A percentile compares a stretch with the other conserved stretches of the same genome.
phyloP scores from a whole-genome alignment of 2,113 vertebrate species.

The Parus major region DNA sequence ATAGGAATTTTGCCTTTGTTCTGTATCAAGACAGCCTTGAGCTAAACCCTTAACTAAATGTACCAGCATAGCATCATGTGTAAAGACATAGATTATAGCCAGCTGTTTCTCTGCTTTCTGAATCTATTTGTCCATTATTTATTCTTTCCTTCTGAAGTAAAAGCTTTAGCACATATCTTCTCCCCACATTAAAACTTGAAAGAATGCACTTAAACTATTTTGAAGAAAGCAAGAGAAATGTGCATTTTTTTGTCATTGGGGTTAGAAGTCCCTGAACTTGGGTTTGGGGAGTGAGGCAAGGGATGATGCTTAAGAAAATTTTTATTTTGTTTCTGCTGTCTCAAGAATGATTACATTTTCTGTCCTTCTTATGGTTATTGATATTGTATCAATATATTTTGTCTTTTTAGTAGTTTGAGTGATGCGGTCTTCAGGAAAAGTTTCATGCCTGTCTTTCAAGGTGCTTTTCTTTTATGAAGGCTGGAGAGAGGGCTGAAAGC shows the following conservation, averaged over 20 bases:
- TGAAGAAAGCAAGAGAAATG: not conserved
- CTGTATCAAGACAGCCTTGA: not conserved
- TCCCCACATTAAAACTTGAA: not conserved
- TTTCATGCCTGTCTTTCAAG: not conserved
- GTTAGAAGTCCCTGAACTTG: not conserved
- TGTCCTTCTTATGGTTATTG: not conserved
- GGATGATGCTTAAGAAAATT: not conserved
- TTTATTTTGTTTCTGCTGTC: not conserved
- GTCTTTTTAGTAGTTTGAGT: not conserved
- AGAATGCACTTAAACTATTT: not conserved
- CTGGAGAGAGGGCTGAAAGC: not conserved
- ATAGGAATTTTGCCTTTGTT: not conserved
- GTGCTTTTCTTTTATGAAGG: not conserved
- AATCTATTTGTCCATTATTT: not conserved
- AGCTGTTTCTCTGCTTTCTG: not conserved
- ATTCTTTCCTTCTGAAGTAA: not conserved
- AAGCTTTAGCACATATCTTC: not conserved
- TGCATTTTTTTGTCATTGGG: not conserved
- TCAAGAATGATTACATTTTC: not conserved
- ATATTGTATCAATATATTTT: not conserved
- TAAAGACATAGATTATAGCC: not conserved
- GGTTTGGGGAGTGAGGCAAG: fast-evolving
- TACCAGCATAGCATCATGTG: not conserved
- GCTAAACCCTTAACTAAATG: not conserved
- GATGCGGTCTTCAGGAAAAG: not conserved